Percentiles rank a stretch among this genome's conserved stretches.
Evolutionary conservation across 1,140 invertebrate species (phyloP).

Genomic region (Nasonia vitripennis): DNA sequence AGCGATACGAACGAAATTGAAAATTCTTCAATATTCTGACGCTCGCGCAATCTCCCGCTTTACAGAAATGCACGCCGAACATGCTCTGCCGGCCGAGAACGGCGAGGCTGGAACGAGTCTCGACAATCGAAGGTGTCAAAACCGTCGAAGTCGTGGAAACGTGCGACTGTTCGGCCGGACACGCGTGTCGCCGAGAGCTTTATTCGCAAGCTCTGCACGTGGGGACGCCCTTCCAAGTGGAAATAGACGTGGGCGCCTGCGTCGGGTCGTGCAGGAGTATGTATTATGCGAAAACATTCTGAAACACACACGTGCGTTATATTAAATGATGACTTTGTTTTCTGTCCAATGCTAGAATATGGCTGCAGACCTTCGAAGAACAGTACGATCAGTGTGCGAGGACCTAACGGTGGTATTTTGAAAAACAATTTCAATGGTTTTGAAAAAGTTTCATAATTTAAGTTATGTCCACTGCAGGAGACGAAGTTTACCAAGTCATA

Average conservation of each 20-base stretch:
- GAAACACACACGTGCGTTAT: neutral
- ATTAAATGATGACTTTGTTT: neutral
- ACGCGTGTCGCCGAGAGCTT: constrained; percentile 68
- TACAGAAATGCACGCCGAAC: constrained; percentile 68
- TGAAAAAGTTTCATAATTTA: neutral
- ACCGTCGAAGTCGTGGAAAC: constrained; percentile 71
- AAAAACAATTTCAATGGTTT: neutral
- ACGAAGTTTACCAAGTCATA: constrained; percentile 70
- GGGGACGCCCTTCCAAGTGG: constrained; percentile 73
- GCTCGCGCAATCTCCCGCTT: neutral
- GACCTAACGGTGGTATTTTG: constrained; percentile 73
- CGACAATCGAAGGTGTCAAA: constrained; percentile 71
- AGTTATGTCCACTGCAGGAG: constrained; percentile 58
- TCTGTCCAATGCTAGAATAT: constrained; percentile 58
- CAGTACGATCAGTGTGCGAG: constrained; percentile 71
- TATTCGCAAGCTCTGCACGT: constrained; percentile 70
- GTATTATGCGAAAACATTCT: neutral
- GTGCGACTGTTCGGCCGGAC: constrained; percentile 70
- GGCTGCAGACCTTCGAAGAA: constrained; percentile 72
- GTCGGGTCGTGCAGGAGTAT: constrained; percentile 61
- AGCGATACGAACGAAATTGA: neutral
- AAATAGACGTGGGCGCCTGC: constrained; percentile 74
- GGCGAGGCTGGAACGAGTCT: constrained; percentile 71
- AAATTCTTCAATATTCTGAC: neutral
- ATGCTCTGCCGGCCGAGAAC: constrained; percentile 67